Evolutionary conservation across 2,797 vertebrate species (phyloP), one percentile per base, ranked within the genome.

Genomic region (Bufotes viridis): DNA sequence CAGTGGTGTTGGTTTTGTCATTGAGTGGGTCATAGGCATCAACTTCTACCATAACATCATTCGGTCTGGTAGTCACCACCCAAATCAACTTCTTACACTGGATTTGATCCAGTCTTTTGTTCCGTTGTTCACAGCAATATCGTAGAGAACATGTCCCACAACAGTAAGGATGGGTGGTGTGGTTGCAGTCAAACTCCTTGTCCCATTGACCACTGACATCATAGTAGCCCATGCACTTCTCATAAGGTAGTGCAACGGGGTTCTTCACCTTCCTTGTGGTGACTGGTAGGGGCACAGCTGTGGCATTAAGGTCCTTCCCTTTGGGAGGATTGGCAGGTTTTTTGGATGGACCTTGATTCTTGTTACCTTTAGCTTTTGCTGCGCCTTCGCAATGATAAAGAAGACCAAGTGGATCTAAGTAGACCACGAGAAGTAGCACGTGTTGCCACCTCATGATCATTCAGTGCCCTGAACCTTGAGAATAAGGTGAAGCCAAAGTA

Each of bases 131-230:
- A 94, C 98, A 99, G 95, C 98, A 99, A 94, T 98, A 99, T 92
- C 98, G 97, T 91, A 99, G 96, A 94, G 97, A 98, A 95, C 98
- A 99, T 93, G 97, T 98, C 91, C 98, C 98, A 93, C 98, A 99
- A 93, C 98, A 99, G 96, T 97, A 99, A 89, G 97, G 97, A 91
- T 98, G 97, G 72, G 97, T 97, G 80, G 97, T 99, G 94, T 99
- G 99, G 96, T 99, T 99, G 91, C 98, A 99, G 90, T 96, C 95
- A 92, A 99, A 99, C 95, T 98, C 97, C 92, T 98, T 98, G 95
- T 99, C 98, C 93, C 95, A 97, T 93, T 98, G 97, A 17, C 98
- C 98, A 92, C 98, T 99, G 94, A 99, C 98, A 93, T 99, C 98
- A 94, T 97, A 99, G 95, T 99, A 97, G 86, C 98, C 97, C 93